Evolutionary conservation across 2,888 invertebrate genomes (phyloP).

Genomic region (Osedax fenrisi): DNA sequence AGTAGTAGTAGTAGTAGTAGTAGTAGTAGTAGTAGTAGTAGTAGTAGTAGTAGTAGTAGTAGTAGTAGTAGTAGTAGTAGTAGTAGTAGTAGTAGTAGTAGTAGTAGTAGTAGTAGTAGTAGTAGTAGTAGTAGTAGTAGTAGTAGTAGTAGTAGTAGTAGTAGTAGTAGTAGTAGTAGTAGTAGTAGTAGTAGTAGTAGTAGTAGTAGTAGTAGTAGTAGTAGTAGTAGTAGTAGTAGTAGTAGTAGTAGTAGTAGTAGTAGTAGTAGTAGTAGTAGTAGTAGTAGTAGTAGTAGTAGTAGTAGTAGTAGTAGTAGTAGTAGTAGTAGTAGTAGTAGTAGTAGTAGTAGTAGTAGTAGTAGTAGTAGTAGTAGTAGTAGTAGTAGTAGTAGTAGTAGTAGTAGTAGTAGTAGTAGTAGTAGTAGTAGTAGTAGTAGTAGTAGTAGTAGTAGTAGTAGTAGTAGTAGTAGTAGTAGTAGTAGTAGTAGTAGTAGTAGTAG

Average conservation of each 20-base stretch:
- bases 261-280: neutral
- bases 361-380: neutral
- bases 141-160: neutral
- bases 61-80: slow-evolving; percentile 2
- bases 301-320: neutral
- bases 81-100: neutral
- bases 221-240: neutral
- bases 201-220: neutral
- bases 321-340: neutral
- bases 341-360: neutral
- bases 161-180: slow-evolving; percentile 2
- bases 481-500: neutral
- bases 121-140: slow-evolving; percentile 5
- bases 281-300: neutral
- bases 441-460: slow-evolving; percentile 7
- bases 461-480: neutral
- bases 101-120: neutral
- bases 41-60: slow-evolving; percentile 2
- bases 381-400: neutral
- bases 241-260: neutral
- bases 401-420: neutral
- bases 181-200: neutral
- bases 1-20: neutral
- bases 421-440: slow-evolving; percentile 5
- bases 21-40: slow-evolving; percentile 10